phyloP scores from a whole-genome alignment of 2,888 invertebrate genomes.

The Boloria selene region DNA sequence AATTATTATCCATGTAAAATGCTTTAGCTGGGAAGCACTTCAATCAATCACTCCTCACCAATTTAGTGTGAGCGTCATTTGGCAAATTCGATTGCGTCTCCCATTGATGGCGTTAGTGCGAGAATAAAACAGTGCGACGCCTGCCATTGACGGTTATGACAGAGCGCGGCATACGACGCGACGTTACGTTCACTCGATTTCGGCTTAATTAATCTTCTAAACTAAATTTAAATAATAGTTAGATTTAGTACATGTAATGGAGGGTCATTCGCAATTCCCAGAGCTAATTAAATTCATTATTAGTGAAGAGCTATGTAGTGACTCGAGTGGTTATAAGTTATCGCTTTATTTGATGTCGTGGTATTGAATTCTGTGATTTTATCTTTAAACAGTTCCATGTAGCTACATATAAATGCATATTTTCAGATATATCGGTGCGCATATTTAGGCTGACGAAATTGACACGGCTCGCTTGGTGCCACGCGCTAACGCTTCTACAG shows the following conservation, averaged over 20 bases:
- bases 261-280: slow-evolving; percentile 48
- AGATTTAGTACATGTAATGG: slow-evolving; percentile 53
- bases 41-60: slow-evolving; percentile 76
- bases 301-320: slow-evolving; percentile 54
- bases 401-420: slow-evolving; percentile 16
- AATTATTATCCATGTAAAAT: slow-evolving; percentile 66
- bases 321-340: slow-evolving; percentile 33
- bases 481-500: slow-evolving; percentile 72
- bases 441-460: slow-evolving; percentile 62
- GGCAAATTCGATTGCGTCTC: slow-evolving; percentile 75
- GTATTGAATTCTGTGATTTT: slow-evolving; percentile 3
- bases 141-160: slow-evolving; percentile 72
- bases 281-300: slow-evolving; percentile 57
- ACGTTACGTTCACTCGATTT: slow-evolving; percentile 52
- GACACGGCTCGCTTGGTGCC: slow-evolving; percentile 67
- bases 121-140: slow-evolving; percentile 72
- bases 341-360: slow-evolving; percentile 38
- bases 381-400: background rate
- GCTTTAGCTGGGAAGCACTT: slow-evolving; percentile 61
- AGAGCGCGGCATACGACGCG: slow-evolving; percentile 48
- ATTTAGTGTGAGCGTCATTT: slow-evolving; percentile 76
- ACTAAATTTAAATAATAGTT: slow-evolving; percentile 71
- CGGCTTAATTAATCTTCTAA: slow-evolving; percentile 74
- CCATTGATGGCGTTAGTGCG: slow-evolving; percentile 64
- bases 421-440: slow-evolving; percentile 40